These are phyloP conservation scores for Drosophila formosana DNA, from an alignment of 2,888 invertebrate genomes.

Conservation along the genomic window DNA sequence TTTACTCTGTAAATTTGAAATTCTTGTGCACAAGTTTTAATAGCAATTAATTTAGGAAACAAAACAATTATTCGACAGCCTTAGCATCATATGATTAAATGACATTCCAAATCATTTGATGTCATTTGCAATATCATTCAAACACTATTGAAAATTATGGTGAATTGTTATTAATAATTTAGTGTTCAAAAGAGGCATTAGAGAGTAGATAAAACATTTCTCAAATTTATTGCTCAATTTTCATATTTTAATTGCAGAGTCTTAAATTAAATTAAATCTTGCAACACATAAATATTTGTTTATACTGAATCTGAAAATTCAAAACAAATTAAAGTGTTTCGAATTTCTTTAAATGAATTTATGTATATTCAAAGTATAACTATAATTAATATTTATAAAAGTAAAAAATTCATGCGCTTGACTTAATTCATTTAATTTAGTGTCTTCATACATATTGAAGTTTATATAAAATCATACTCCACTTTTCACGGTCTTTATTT, in stretches of 20 bases:
- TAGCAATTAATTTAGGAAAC: constrained; percentile 27
- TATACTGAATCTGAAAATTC: too few relatives aligned
- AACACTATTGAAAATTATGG: background rate
- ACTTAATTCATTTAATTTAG: background rate
- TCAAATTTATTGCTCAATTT: too few relatives aligned
- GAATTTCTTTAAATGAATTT: too few relatives aligned
- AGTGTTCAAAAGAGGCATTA: background rate
- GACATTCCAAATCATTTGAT: background rate
- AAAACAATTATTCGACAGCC: constrained; percentile 8
- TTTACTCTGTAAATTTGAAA: constrained; percentile 20
- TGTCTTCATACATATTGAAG: too few relatives aligned
- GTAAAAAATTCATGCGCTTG: background rate
- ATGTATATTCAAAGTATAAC: too few relatives aligned
- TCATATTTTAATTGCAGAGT: too few relatives aligned
- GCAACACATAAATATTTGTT: too few relatives aligned
- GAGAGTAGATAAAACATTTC: too few relatives aligned
- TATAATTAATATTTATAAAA: background rate
- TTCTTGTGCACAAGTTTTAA: constrained; percentile 16
- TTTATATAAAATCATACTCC: too few relatives aligned
- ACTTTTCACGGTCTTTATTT: too few relatives aligned
- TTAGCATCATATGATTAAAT: constrained; percentile 1
- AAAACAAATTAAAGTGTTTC: too few relatives aligned
- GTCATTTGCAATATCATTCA: background rate
- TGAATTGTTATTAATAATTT: background rate
- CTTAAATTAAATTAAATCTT: too few relatives aligned